Evolutionary conservation across 1,140 invertebrate species (phyloP).

Genomic region (Caenorhabditis inopinata): DNA sequence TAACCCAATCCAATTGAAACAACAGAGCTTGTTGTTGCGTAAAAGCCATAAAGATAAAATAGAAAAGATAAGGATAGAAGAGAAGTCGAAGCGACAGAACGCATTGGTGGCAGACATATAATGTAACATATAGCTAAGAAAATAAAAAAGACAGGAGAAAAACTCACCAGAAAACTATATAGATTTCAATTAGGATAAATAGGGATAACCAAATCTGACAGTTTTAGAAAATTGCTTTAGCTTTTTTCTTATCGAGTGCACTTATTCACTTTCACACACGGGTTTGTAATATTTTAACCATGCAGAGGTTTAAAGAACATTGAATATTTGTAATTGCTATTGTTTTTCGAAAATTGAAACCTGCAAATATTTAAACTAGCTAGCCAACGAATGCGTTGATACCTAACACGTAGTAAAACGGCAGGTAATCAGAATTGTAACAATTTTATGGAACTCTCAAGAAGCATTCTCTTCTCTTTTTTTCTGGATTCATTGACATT

Average conservation of each 20-base stretch:
- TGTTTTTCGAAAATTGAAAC: neutral
- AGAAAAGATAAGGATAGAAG: neutral
- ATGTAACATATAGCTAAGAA: slow-evolving; percentile 29
- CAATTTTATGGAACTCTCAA: neutral
- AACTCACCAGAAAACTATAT: slow-evolving; percentile 19
- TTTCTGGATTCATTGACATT: neutral
- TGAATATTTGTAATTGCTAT: neutral
- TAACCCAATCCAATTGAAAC: neutral
- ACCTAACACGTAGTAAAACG: neutral
- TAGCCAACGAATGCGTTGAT: neutral
- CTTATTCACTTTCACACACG: too few species aligned
- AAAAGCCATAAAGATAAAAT: slow-evolving; percentile 29
- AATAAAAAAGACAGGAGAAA: neutral
- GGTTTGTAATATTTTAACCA: neutral
- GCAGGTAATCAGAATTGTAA: neutral
- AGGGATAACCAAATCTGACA: neutral
- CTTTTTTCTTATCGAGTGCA: neutral
- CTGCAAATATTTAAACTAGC: too few species aligned
- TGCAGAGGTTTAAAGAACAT: neutral
- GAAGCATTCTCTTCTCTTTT: neutral
- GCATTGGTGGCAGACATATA: slow-evolving; percentile 2
- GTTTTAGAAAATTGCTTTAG: neutral
- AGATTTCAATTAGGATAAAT: neutral
- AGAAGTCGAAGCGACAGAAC: slow-evolving; percentile 18
- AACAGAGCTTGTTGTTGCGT: slow-evolving; percentile 8